These are phyloP conservation scores for Pseudorhiza aurosa DNA, from an alignment of 30 jellyfish, hydroid and myxozoan genomes.

Conservation along the genomic window DNA sequence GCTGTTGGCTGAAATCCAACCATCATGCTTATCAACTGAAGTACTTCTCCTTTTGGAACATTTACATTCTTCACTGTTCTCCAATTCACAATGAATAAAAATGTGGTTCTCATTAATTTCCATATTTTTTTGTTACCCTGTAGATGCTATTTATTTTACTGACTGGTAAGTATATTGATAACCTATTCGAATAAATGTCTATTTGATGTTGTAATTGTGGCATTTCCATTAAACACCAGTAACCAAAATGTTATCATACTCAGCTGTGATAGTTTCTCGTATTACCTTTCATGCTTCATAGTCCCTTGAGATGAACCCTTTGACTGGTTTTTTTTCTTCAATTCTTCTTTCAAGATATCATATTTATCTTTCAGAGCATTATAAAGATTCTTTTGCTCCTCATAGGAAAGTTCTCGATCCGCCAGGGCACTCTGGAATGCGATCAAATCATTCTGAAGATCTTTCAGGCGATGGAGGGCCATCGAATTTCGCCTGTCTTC, in stretches of 20 bases:
- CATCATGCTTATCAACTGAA: too few species aligned
- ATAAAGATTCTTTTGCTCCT: conserved; percentile 60
- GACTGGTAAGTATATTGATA: too few species aligned
- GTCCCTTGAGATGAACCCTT: conserved; percentile 22
- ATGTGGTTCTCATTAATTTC: too few species aligned
- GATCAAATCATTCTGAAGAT: conserved; percentile 56
- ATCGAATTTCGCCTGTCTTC: background rate
- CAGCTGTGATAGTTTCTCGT: too few species aligned
- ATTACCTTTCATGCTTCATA: conserved; percentile 30
- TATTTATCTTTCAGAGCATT: conserved; percentile 81
- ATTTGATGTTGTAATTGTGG: too few species aligned
- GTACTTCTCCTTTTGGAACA: too few species aligned
- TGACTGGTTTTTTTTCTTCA: background rate
- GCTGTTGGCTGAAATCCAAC: too few species aligned
- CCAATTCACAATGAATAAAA: too few species aligned
- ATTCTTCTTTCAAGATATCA: conserved; percentile 52
- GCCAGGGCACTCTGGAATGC: conserved; percentile 77
- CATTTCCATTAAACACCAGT: background rate
- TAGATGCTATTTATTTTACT: too few species aligned
- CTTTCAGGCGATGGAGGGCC: conserved; percentile 48
- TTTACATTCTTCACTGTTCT: too few species aligned
- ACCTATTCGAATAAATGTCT: too few species aligned
- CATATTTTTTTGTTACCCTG: too few species aligned
- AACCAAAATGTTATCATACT: background rate
- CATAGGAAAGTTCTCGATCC: conserved; percentile 67